These are phyloP conservation scores for Psix sp. DNA, from an alignment of 1,140 invertebrate species.

Conservation along the genomic window DNA sequence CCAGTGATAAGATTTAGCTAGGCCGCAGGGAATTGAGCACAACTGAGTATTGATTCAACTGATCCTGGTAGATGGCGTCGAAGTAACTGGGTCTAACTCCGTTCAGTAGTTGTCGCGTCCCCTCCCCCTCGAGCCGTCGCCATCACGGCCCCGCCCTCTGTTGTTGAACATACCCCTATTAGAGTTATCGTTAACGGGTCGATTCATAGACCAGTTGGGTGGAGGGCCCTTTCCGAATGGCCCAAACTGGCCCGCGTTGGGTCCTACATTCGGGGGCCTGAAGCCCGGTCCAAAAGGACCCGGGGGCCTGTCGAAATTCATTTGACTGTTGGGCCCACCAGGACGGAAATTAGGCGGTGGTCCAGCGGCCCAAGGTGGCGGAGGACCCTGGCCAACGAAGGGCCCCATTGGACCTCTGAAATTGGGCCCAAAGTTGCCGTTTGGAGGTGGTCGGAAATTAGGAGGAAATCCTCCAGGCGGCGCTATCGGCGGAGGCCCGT, in stretches of 20 bases:
- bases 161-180: slow-evolving; percentile 67
- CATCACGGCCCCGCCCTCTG: slow-evolving; percentile 69
- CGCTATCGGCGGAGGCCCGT: slow-evolving; percentile 64
- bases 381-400: slow-evolving; percentile 64
- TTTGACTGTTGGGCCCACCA: slow-evolving; percentile 58
- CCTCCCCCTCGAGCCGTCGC: slow-evolving; percentile 65
- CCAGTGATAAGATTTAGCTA: no score
- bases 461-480: slow-evolving; percentile 63
- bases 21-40: no score
- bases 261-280: slow-evolving; percentile 22
- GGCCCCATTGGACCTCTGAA: slow-evolving; percentile 66
- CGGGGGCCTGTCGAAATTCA: slow-evolving; percentile 68
- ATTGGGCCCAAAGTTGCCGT: slow-evolving; percentile 69
- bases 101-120: slow-evolving; percentile 68
- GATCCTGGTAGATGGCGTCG: not conserved
- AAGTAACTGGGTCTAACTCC: not conserved
- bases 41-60: not conserved
- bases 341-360: slow-evolving; percentile 68
- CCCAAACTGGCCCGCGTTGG: slow-evolving; percentile 45
- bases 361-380: slow-evolving; percentile 60
- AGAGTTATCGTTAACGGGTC: slow-evolving; percentile 62
- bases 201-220: slow-evolving; percentile 65
- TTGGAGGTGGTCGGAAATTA: slow-evolving; percentile 69
- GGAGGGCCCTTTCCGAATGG: slow-evolving; percentile 66
- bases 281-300: slow-evolving; percentile 68